Conservation (phyloP, 2,797 vertebrate species). For the Takifugu ocellatus region DNA sequence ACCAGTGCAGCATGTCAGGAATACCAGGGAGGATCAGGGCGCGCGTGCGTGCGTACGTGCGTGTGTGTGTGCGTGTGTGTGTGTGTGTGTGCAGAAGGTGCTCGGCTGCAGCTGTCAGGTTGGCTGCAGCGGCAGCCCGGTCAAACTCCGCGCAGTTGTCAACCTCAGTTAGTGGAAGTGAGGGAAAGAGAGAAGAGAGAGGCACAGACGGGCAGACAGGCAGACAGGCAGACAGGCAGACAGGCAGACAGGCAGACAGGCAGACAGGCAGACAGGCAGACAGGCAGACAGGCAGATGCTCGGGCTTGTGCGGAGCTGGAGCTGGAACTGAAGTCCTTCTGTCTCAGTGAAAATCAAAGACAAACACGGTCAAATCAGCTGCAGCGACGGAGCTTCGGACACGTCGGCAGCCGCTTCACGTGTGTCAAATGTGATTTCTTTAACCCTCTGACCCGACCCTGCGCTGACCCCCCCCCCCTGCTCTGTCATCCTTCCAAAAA, state of each 20-base stretch:
- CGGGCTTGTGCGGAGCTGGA: constrained; percentile 35
- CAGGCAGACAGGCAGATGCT: constrained; percentile 39
- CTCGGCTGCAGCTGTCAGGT: constrained; percentile 63
- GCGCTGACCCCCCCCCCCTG: constrained; percentile 16
- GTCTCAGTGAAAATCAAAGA: constrained; percentile 5
- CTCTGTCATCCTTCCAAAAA: constrained; percentile 22
- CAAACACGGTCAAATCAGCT: constrained; percentile 20
- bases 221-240: constrained; percentile 37
- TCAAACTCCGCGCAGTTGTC: constrained; percentile 71
- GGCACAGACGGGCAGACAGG: constrained; percentile 16
- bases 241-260: constrained; percentile 1
- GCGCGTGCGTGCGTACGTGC: constrained; percentile 4
- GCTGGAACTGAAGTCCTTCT: constrained; percentile 15
- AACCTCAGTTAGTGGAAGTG: constrained; percentile 57
- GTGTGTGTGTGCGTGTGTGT: constrained; percentile 8
- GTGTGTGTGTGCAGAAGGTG: constrained; percentile 18
- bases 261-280: constrained; percentile 19
- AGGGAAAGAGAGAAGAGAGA: background rate
- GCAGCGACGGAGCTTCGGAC: constrained; percentile 14
- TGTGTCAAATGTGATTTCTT: constrained; percentile 48
- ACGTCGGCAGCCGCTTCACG: constrained; percentile 30
- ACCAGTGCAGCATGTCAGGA: constrained; percentile 38
- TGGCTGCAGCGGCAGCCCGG: constrained; percentile 58
- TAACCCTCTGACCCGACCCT: constrained; percentile 18
- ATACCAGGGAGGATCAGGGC: constrained; percentile 23